These are phyloP conservation scores for Graphium colonna DNA, from an alignment of 2,888 invertebrate species.

Conservation along the genomic window DNA sequence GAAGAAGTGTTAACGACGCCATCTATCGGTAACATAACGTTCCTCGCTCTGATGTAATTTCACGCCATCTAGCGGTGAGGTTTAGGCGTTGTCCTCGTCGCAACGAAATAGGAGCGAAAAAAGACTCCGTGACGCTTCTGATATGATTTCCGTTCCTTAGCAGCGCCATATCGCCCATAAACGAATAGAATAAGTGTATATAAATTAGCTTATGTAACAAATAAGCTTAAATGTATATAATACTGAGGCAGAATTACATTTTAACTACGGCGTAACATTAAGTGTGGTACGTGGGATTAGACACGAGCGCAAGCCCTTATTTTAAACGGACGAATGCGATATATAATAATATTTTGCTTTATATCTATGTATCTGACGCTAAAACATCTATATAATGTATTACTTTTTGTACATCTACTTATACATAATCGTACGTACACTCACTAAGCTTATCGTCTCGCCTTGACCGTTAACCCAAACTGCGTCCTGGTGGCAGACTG, in stretches of 20 bases:
- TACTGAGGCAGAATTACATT: slow-evolving; percentile 80
- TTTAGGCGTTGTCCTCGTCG: slow-evolving; percentile 25
- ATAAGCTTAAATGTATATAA: slow-evolving; percentile 80
- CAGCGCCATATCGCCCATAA: slow-evolving; percentile 73
- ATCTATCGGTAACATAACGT: slow-evolving; percentile 22
- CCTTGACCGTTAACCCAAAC: slow-evolving; percentile 64
- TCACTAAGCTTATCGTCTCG: slow-evolving; percentile 74
- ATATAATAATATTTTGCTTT: slow-evolving; percentile 79
- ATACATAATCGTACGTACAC: slow-evolving; percentile 77
- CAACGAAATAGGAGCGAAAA: slow-evolving; percentile 44
- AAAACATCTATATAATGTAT: slow-evolving; percentile 80
- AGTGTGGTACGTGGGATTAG: slow-evolving; percentile 77
- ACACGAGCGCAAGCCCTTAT: slow-evolving; percentile 79
- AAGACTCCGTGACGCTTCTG: slow-evolving; percentile 65
- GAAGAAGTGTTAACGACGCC: slow-evolving; percentile 24
- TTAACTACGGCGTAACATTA: slow-evolving; percentile 79
- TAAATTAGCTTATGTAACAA: slow-evolving; percentile 79
- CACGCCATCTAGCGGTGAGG: slow-evolving; percentile 1
- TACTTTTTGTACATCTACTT: slow-evolving; percentile 81
- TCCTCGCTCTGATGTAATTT: neutral
- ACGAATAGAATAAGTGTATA: slow-evolving; percentile 75
- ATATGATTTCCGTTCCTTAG: slow-evolving; percentile 74
- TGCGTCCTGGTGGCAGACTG: slow-evolving; percentile 42
- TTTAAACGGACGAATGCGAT: slow-evolving; percentile 80
- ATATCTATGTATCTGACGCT: slow-evolving; percentile 80